Conservation (phyloP, 2,888 invertebrate species). For the Strigamia maritima region DNA sequence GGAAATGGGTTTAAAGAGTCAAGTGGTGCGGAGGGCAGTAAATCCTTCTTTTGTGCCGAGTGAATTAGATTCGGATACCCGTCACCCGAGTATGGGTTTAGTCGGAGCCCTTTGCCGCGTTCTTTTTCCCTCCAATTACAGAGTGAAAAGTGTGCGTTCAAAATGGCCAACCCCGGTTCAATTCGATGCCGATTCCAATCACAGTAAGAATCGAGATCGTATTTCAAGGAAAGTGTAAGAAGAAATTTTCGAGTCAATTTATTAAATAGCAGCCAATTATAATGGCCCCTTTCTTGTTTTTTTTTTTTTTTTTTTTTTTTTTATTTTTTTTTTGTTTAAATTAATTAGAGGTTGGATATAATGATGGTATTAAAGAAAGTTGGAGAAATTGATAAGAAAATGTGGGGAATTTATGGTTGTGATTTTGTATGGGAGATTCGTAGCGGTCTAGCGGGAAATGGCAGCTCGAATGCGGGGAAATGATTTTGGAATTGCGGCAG, state of each 20-base stretch:
- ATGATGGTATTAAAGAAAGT: too few relatives aligned
- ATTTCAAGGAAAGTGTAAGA: background rate
- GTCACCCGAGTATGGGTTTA: constrained; percentile 13
- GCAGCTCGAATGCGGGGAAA: too few relatives aligned
- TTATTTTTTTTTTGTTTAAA: background rate
- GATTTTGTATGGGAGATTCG: too few relatives aligned
- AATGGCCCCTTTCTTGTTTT: background rate
- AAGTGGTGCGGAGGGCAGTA: constrained; percentile 27
- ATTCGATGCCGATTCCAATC: background rate
- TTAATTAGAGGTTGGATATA: background rate
- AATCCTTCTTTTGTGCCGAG: constrained; percentile 6
- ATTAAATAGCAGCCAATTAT: background rate
- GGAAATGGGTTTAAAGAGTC: constrained; percentile 27
- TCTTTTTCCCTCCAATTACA: constrained; percentile 1
- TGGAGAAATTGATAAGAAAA: too few relatives aligned
- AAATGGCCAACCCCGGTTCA: background rate
- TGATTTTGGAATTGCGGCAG: too few relatives aligned
- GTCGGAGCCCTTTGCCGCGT: background rate
- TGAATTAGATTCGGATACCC: constrained; percentile 24
- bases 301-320: background rate
- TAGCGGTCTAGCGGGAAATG: too few relatives aligned
- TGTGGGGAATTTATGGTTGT: too few relatives aligned
- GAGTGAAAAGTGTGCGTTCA: background rate
- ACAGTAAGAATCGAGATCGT: background rate
- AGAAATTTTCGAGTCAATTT: background rate